Evolutionary conservation across 1,140 invertebrate genomes (phyloP).

Genomic region (Psix sp.): DNA sequence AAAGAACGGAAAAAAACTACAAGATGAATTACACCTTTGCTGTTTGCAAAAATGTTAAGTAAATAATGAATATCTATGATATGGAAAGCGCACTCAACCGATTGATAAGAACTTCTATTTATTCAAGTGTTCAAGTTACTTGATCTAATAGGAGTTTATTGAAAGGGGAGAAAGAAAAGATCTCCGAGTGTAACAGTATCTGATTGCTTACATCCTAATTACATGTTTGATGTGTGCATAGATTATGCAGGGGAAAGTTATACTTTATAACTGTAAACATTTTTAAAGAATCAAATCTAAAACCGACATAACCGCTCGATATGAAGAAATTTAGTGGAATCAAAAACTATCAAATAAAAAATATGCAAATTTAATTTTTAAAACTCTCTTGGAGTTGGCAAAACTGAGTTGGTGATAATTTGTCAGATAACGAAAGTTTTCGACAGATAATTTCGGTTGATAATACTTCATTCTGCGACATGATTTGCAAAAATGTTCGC

Average conservation of each 20-base stretch:
- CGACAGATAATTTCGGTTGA: neutral
- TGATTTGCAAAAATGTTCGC: conserved; percentile 22
- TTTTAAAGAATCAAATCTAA: no score
- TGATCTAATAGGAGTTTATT: conserved; percentile 25
- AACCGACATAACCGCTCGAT: no score
- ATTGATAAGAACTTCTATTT: conserved; percentile 17
- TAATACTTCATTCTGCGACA: neutral
- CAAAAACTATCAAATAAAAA: neutral
- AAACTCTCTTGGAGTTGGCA: no score
- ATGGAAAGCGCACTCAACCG: no score
- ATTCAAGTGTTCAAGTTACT: conserved; percentile 27
- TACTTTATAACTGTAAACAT: conserved; percentile 17
- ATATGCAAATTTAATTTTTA: no score
- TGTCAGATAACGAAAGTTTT: conserved; percentile 1
- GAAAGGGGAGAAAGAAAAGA: conserved; percentile 16
- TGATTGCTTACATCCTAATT: conserved; percentile 65
- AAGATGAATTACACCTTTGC: no score
- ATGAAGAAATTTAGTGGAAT: no score
- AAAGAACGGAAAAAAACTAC: no score
- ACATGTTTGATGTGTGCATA: conserved; percentile 32
- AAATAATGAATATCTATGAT: no score
- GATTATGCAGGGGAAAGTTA: conserved; percentile 34
- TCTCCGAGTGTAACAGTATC: conserved; percentile 39
- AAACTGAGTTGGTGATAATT: neutral
- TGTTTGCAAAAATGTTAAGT: no score